phyloP scores from a whole-genome alignment of 2,113 vertebrate genomes.

The Scolopax mira region DNA sequence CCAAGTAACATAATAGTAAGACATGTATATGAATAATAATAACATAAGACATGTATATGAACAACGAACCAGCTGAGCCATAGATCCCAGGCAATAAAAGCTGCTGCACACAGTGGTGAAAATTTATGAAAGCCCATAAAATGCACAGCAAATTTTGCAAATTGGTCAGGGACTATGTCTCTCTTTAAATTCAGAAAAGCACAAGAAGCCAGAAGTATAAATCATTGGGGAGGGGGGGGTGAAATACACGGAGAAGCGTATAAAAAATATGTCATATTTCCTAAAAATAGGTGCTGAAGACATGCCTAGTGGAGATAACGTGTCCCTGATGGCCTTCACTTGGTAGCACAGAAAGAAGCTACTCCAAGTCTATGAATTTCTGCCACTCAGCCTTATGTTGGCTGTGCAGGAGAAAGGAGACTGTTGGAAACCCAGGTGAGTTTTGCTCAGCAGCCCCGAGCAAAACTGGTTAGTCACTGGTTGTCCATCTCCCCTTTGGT shows the following conservation, averaged over 20 bases:
- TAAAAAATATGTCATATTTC: neutral
- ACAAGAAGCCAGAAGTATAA: neutral
- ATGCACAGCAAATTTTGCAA: neutral
- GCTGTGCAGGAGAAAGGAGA: neutral
- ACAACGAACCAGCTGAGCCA: neutral
- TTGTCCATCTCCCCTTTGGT: neutral
- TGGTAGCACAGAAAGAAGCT: neutral
- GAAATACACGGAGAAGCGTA: neutral
- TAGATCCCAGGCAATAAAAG: neutral
- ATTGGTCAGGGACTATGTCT: neutral
- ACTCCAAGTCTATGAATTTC: neutral
- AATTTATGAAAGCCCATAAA: neutral
- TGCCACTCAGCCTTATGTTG: fast-evolving
- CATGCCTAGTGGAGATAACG: neutral
- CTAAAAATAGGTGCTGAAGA: neutral
- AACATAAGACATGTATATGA: neutral
- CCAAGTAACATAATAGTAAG: neutral
- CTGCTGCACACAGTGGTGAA: neutral
- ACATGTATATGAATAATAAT: neutral
- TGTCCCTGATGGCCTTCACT: neutral
- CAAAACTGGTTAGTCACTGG: too few species aligned
- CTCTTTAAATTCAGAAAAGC: neutral
- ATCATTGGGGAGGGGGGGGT: neutral
- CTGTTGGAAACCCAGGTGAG: neutral
- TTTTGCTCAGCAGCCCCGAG: neutral